These are phyloP conservation scores for Drosophila ficusphila DNA, from an alignment of 1,140 invertebrate species.

Conservation along the genomic window DNA sequence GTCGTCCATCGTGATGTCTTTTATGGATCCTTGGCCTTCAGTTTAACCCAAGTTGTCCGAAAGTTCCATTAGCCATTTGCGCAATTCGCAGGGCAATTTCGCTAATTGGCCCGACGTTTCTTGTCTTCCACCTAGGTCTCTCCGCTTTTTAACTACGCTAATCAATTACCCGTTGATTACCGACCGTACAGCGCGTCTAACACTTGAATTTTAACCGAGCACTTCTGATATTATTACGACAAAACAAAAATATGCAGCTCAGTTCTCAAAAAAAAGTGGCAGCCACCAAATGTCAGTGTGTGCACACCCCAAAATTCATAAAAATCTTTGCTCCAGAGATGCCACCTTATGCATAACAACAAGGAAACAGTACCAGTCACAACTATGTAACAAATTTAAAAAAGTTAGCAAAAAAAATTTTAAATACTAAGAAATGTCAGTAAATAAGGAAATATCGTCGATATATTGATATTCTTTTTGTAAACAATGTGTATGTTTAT, in stretches of 20 bases:
- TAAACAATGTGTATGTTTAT: no score
- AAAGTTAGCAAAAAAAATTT: neutral
- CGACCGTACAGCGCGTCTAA: neutral
- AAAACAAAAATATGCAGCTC: constrained; percentile 41
- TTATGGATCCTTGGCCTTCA: constrained; percentile 17
- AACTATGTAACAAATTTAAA: neutral
- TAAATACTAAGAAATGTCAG: no score
- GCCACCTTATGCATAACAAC: neutral
- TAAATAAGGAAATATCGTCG: no score
- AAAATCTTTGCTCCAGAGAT: constrained; percentile 4
- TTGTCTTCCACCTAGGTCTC: neutral
- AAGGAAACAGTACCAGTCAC: no score
- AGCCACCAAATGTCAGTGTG: constrained; percentile 14
- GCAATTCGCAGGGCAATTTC: constrained; percentile 38
- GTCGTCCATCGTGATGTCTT: constrained; percentile 67
- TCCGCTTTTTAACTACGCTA: neutral
- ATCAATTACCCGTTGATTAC: neutral
- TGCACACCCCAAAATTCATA: constrained; percentile 10
- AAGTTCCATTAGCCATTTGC: constrained; percentile 53
- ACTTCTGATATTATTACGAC: constrained; percentile 55
- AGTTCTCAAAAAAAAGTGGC: constrained; percentile 22
- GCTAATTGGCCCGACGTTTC: constrained; percentile 17
- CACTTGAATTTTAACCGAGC: constrained; percentile 49
- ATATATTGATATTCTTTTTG: no score
- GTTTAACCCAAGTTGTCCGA: constrained; percentile 1